phyloP scores from a whole-genome alignment of 2,797 vertebrate species.

The Aplochiton taeniatus region DNA sequence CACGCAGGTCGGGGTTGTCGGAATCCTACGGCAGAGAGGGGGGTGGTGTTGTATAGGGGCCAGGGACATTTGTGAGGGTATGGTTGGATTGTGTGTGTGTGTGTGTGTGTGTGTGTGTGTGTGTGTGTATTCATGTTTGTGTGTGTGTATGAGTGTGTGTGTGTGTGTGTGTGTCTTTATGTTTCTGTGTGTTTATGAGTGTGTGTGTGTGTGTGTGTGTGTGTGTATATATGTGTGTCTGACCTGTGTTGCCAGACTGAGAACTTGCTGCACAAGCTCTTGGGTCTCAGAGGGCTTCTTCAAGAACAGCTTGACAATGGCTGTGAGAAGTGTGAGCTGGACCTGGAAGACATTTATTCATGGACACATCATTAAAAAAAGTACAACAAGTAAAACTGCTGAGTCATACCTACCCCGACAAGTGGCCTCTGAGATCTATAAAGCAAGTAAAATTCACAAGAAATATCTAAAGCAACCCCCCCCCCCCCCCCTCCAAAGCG shows the following conservation, averaged over 20 bases:
- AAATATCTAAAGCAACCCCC: too few relatives aligned
- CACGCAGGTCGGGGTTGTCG: constrained; percentile 96
- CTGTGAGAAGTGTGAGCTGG: constrained; percentile 93
- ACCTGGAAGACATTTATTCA: constrained; percentile 73
- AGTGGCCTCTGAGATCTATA: neutral
- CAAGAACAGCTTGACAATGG: constrained; percentile 95
- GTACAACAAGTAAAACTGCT: too few relatives aligned
- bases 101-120: too few relatives aligned
- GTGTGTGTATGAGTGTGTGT: too few relatives aligned
- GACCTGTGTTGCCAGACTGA: constrained; percentile 97
- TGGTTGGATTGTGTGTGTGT: too few relatives aligned
- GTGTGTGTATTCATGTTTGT: too few relatives aligned
- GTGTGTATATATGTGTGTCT: constrained; percentile 30
- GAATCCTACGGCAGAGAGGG: constrained; percentile 82
- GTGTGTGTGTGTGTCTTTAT: too few relatives aligned
- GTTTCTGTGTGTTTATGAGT: too few relatives aligned
- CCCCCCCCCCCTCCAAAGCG: too few relatives aligned
- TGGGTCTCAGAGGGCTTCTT: constrained; percentile 98
- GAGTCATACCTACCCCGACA: neutral
- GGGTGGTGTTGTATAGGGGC: neutral
- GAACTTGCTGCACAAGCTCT: constrained; percentile 95
- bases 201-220: neutral
- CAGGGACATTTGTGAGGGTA: neutral
- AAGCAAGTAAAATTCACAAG: too few relatives aligned
- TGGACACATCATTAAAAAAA: neutral